Percentiles rank a stretch among this genome's conserved stretches.
These are phyloP conservation scores for Cyphomyrmex costatus DNA, from an alignment of 1,140 invertebrate genomes.

Conservation along the genomic window DNA sequence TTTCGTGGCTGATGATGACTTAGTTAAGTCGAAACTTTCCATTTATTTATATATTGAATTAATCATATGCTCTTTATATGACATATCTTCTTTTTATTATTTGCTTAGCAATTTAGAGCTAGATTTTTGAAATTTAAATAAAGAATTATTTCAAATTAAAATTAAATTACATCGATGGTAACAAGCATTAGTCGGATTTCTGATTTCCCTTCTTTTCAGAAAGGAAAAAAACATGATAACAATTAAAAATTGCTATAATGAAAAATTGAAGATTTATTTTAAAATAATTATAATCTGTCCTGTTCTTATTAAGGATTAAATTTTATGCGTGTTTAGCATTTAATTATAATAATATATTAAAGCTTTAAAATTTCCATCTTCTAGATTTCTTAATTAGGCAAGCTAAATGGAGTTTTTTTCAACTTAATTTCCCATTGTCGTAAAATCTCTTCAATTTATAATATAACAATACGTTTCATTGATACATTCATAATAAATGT, in stretches of 20 bases:
- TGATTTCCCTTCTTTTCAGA: too few relatives aligned
- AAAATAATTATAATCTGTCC: background rate
- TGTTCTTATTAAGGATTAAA: background rate
- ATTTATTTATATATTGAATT: too few relatives aligned
- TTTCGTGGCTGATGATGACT: too few relatives aligned
- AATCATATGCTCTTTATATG: too few relatives aligned
- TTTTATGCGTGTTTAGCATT: background rate
- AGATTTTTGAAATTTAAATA: too few relatives aligned
- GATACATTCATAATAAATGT: conserved; percentile 15
- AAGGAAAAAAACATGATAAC: background rate
- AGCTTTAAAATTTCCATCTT: background rate
- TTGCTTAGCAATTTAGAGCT: too few relatives aligned
- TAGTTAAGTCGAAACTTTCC: too few relatives aligned
- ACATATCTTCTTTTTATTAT: too few relatives aligned
- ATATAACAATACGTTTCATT: background rate
- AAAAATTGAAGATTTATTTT: background rate
- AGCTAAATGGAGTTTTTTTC: background rate
- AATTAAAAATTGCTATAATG: background rate
- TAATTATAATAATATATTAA: background rate
- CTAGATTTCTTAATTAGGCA: background rate
- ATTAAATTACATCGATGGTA: too few relatives aligned
- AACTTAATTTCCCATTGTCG: background rate
- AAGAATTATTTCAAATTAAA: too few relatives aligned
- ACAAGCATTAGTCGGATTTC: background rate
- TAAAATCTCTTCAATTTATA: background rate